phyloP scores from a whole-genome alignment of 2,888 invertebrate genomes.

The Tachystola acroxantha region DNA sequence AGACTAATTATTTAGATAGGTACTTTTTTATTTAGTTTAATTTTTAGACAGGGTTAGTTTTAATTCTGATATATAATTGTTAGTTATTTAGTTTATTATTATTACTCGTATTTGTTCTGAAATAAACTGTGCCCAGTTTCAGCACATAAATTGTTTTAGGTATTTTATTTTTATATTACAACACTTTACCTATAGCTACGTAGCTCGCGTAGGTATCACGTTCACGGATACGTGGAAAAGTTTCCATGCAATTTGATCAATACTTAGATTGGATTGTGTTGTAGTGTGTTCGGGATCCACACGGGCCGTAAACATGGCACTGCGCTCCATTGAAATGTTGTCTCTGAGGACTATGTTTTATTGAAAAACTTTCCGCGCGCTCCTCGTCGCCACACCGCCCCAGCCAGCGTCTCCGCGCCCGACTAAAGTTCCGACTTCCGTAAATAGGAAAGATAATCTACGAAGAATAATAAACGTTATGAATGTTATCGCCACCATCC shows the following conservation, averaged over 20 bases:
- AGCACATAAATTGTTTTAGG: no score
- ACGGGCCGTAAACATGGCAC: slow-evolving; percentile 58
- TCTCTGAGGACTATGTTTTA: slow-evolving; percentile 70
- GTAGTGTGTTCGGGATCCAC: slow-evolving; percentile 37
- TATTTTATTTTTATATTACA: no score
- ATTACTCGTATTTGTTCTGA: no score
- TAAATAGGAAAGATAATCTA: slow-evolving; percentile 11
- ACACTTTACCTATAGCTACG: no score
- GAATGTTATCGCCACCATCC: slow-evolving; percentile 2
- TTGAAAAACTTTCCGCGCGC: slow-evolving; percentile 67
- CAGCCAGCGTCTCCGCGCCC: slow-evolving; percentile 22
- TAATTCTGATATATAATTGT: no score
- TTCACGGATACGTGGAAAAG: slow-evolving; percentile 7
- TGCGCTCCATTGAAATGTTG: slow-evolving; percentile 67
- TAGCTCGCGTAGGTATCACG: no score
- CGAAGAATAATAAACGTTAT: slow-evolving; percentile 7
- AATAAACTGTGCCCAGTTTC: no score
- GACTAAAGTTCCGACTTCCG: slow-evolving; percentile 7
- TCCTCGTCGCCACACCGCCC: slow-evolving; percentile 36
- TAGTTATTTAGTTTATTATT: no score
- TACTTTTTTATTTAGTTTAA: no score
- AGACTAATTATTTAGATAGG: no score
- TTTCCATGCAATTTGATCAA: slow-evolving; percentile 53
- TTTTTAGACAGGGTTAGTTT: no score
- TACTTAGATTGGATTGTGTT: slow-evolving; percentile 58